Base-by-base conservation (phyloP, 92 coral and sea anemone species). In the Ricordea florida region DNA sequence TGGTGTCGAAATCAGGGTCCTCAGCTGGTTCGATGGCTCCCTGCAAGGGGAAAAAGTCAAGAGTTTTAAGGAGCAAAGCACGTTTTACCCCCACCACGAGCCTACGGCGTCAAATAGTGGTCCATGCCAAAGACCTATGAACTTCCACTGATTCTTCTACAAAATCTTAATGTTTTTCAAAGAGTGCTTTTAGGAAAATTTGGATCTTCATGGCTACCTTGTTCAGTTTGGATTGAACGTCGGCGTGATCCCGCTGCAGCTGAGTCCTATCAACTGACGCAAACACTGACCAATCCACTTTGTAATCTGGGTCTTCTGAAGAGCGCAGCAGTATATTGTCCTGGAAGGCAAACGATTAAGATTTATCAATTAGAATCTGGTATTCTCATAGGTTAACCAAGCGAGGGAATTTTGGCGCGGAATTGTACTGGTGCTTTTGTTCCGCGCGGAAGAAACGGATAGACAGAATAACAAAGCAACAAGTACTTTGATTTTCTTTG, bases 1-100 rank as follows among this genome's bases (percentile, higher is more conserved):
- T 78, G 22, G 97, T 85, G 46, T 78, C 91, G 23, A 91, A 87
- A 21, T 85, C 84, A 16, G 87, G 85, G 25, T 88, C 97, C 48
- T 86, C 60, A 10, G 62, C 80, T 48, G 60, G 46, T 62, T 30
- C 11, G 57, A 65, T 11, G 17, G 44, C 72, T 8, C 11, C 43
- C 57, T 45, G 56, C 6, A 2, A 16, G 2, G 31, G 15, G 7
- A 27, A 14, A 55, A 28, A 4, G 35, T 26, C 6, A 10, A 13
- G 6, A 13, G 3, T 6, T 15, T 0, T 17, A 26, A 9, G 16
- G 18, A 46, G 53, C 22, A 27, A 48, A 17, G 28, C 27, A n/a
- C n/a, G n/a, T n/a, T n/a, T n/a, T n/a, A n/a, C n/a, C n/a, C n/a
- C n/a, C n/a, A n/a, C n/a, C n/a, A n/a, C n/a, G n/a, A n/a, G n/a